Evolutionary conservation across 2,888 invertebrate genomes (phyloP).

Genomic region (Mesorhabditis belari): DNA sequence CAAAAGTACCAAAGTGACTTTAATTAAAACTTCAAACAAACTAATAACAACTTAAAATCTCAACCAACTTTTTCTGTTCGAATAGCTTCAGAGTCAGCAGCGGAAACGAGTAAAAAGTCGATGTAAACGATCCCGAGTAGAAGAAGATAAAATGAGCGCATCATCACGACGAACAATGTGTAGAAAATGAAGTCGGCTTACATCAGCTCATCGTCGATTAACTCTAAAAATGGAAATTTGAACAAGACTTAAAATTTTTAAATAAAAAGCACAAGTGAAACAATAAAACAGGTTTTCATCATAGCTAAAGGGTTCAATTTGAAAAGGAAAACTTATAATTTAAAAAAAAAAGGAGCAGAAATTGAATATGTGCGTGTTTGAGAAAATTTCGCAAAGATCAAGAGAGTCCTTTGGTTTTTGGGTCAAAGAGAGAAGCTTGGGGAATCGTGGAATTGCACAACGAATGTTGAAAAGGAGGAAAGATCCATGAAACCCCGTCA

Average conservation of each 20-base stretch:
- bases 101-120: not conserved
- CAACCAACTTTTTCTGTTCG: conserved; percentile 1
- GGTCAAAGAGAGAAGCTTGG: too few species aligned
- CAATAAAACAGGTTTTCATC: not conserved
- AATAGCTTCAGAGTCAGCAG: not conserved
- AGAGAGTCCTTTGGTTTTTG: too few species aligned
- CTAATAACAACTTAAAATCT: not conserved
- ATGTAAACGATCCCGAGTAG: not conserved
- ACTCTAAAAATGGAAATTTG: conserved; percentile 4
- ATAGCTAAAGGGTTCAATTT: not conserved
- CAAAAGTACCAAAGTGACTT: not conserved
- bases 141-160: too few species aligned
- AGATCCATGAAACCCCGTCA: too few species aligned
- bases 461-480: too few species aligned
- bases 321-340: conserved; percentile 2
- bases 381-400: too few species aligned
- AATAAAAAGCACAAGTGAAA: not conserved
- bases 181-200: too few species aligned
- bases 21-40: not conserved
- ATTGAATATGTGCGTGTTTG: conserved; percentile 2
- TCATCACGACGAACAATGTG: too few species aligned
- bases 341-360: conserved; percentile 2
- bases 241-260: not conserved
- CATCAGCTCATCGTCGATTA: too few species aligned
- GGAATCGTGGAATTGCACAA: too few species aligned